Evolutionary conservation across 37 sponge, comb jelly and placozoan genomes (phyloP), one percentile per base, ranked within the genome.

Genomic region (Ephydatia muelleri): DNA sequence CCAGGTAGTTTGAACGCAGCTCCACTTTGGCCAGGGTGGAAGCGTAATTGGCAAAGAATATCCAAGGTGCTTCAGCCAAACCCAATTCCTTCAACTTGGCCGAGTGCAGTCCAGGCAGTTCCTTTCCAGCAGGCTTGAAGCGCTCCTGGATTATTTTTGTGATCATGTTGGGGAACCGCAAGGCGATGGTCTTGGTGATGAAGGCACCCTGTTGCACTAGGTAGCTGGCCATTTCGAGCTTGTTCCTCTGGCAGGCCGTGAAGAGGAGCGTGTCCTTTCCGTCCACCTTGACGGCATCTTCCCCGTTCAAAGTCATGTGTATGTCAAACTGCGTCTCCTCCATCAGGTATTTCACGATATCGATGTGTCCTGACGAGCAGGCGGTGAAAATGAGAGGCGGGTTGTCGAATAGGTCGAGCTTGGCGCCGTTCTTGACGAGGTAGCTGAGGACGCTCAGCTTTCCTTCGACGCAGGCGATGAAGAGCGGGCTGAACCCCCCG

Each of bases 351-450:
- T 87, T 79, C 34, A 92, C 30, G 11, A 92, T 82, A 0, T 76
- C 88, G 6, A 95, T 64, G 37, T 89, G 90, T 0, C 92, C 93
- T 16, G 87, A 86, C 25, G 88, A 71, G 67, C 93, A 91, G 22
- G 95, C 93, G 21, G 88, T 92, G 81, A 88, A 86, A 23, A 92
- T 68, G 11, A 90, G 91, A 0, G 90, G 92, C 22, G 91, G 95
- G 74, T 89, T 92, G 67, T 70, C 77, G 32, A 87, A 70, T 30
- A 68, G 31, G 40, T 36, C 66, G 21, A 95, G 72, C 48, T 89
- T 75, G 6, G 93, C 88, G 30, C 92, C 95, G 27, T 78, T 37
- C 27, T 66, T 84, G 39, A 93, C 90, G 28, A 96, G 80, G 77
- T 92, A 90, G 30, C 82, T 82, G n/a, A 96, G 82, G 28, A 96